These are phyloP conservation scores for Oscheius sp. DNA, from an alignment of 2,888 invertebrate species.

Conservation along the genomic window DNA sequence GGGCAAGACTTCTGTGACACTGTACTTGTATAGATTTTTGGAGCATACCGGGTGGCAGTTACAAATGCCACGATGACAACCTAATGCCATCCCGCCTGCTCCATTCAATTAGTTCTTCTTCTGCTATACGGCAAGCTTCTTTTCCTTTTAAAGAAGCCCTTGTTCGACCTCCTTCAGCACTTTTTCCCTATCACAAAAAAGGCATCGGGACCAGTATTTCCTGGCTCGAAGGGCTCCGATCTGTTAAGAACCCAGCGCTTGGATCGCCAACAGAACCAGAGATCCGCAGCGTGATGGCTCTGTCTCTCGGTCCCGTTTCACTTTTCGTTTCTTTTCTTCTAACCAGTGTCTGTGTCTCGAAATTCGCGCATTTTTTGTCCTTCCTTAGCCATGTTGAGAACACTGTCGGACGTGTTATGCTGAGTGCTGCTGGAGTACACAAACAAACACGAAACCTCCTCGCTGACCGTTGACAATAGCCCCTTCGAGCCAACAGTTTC, in stretches of 20 bases:
- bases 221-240: no score
- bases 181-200: not conserved
- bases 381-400: conserved; percentile 19
- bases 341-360: not conserved
- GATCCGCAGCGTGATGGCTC: not conserved
- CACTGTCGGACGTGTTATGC: conserved; percentile 28
- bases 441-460: conserved; percentile 29
- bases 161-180: no score
- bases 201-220: not conserved
- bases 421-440: conserved; percentile 36
- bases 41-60: no score
- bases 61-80: no score
- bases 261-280: no score
- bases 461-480: not conserved
- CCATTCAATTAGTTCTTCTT: no score
- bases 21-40: no score
- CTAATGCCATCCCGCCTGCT: no score
- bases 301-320: not conserved
- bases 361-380: conserved; percentile 7
- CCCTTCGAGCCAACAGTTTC: not conserved
- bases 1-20: no score
- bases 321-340: not conserved
- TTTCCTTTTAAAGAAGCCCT: no score
- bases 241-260: no score
- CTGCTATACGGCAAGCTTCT: no score